Conservation (phyloP, 1,140 invertebrate species). For the Maconellicoccus hirsutus region DNA sequence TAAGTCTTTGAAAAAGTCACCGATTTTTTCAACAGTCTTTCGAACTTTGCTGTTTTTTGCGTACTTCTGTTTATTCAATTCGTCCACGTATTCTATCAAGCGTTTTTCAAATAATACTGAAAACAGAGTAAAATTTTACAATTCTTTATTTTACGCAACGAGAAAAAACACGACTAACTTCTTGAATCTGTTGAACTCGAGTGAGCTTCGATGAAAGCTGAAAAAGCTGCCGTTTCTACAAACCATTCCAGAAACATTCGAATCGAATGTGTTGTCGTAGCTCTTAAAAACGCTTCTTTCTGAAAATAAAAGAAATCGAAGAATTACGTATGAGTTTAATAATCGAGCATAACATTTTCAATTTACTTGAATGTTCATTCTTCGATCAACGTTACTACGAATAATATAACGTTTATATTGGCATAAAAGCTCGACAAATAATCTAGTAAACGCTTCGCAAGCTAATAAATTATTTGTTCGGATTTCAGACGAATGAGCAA, state of each 20-base stretch:
- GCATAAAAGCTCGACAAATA: slow-evolving; percentile 52
- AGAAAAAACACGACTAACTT: not conserved
- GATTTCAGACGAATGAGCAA: slow-evolving; percentile 37
- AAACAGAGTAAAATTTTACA: not conserved
- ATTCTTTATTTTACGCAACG: no score
- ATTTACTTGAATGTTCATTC: slow-evolving; percentile 43
- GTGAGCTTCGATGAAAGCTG: slow-evolving; percentile 33
- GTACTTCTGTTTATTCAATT: not conserved
- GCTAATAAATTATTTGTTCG: slow-evolving; percentile 48
- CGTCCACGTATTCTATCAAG: not conserved
- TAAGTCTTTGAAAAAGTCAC: slow-evolving; percentile 4
- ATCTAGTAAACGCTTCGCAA: slow-evolving; percentile 51
- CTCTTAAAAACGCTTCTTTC: slow-evolving; percentile 49
- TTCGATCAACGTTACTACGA: slow-evolving; percentile 34
- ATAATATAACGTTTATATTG: slow-evolving; percentile 45
- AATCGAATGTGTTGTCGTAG: slow-evolving; percentile 45
- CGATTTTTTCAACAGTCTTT: not conserved
- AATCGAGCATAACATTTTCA: not conserved
- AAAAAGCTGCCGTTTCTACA: slow-evolving; percentile 69
- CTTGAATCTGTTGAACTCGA: not conserved
- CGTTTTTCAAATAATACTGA: not conserved
- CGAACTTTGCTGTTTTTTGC: not conserved
- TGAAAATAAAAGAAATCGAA: slow-evolving; percentile 35
- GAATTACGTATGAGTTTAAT: not conserved
- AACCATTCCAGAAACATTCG: slow-evolving; percentile 69